A percentile compares a stretch with the other conserved stretches of the same genome.
phyloP scores from a whole-genome alignment of 2,888 invertebrate genomes.

The Masnerella sp. region DNA sequence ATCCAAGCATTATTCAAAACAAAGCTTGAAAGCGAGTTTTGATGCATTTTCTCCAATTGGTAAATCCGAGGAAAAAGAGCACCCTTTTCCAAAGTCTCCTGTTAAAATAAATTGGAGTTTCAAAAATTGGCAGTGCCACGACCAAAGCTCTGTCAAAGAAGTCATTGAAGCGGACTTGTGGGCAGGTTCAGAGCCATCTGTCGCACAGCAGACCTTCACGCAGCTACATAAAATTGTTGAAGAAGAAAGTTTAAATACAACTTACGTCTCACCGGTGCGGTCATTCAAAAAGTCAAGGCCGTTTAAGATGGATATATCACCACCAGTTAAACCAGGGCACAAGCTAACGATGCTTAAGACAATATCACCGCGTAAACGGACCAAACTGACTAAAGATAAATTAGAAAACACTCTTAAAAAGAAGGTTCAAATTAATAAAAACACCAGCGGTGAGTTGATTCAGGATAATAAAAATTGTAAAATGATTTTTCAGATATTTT shows the following conservation, averaged over 20 bases:
- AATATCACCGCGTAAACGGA: conserved; percentile 64
- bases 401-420: conserved; percentile 60
- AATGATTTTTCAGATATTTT: too few relatives aligned
- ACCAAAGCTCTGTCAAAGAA: conserved; percentile 65
- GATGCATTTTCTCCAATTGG: conserved; percentile 52
- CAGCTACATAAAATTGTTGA: conserved; percentile 57
- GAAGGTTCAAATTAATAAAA: conserved; percentile 62
- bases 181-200: conserved; percentile 62
- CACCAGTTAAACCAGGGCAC: conserved; percentile 59
- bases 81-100: neutral
- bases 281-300: neutral
- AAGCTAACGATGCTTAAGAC: conserved; percentile 12
- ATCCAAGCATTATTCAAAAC: conserved; percentile 15
- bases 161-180: conserved; percentile 72
- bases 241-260: conserved; percentile 39
- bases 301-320: conserved; percentile 65
- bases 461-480: neutral
- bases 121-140: conserved; percentile 41
- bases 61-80: neutral
- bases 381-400: conserved; percentile 67
- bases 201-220: conserved; percentile 3
- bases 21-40: conserved; percentile 62
- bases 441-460: conserved; percentile 58
- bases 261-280: conserved; percentile 26
- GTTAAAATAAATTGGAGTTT: neutral